phyloP scores from a whole-genome alignment of 2,888 invertebrate species.

The Neria commutata region DNA sequence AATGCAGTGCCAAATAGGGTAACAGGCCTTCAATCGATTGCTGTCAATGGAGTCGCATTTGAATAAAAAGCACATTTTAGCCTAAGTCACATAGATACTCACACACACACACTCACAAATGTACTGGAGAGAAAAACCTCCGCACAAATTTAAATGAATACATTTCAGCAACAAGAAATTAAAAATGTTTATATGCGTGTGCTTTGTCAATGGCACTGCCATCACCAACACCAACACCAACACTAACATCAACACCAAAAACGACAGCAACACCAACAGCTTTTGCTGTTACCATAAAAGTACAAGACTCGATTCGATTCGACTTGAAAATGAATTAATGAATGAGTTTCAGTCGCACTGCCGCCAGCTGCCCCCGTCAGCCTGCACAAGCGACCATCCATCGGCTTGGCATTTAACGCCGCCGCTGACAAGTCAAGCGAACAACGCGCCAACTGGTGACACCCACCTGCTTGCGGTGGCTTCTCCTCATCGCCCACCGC shows the following conservation, averaged over 20 bases:
- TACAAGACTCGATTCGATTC: neutral
- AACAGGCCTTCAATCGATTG: neutral
- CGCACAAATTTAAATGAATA: neutral
- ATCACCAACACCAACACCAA: neutral
- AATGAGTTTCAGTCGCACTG: conserved; percentile 11
- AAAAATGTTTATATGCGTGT: no score
- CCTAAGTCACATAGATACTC: neutral
- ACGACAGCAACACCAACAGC: neutral
- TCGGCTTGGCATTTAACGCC: no score
- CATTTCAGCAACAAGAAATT: neutral
- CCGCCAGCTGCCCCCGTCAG: no score
- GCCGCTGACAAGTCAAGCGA: neutral
- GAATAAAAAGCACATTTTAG: neutral
- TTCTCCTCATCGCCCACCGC: conserved; percentile 14
- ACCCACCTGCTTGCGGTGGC: conserved; percentile 4
- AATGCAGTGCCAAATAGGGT: neutral
- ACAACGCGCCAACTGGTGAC: neutral
- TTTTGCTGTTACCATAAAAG: neutral
- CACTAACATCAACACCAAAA: neutral
- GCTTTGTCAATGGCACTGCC: neutral
- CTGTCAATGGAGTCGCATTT: neutral
- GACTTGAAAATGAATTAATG: conserved; percentile 6
- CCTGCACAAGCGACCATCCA: no score
- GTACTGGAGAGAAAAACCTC: neutral
- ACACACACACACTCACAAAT: neutral